Conservation (phyloP, 2,888 invertebrate species). For the Aproaerema taeniolella region DNA sequence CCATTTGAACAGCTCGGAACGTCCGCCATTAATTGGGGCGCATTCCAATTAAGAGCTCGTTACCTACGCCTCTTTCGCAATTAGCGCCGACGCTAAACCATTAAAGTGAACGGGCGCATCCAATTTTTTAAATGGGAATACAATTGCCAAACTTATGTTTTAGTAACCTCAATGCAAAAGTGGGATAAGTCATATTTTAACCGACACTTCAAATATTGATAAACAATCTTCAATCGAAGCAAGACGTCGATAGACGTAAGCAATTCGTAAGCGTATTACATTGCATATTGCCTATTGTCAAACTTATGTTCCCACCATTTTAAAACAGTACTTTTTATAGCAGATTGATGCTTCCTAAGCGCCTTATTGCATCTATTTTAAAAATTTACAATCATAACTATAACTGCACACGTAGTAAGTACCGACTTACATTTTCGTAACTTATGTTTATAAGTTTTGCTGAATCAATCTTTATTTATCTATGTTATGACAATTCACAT, state of each 20-base stretch:
- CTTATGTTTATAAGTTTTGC: no score
- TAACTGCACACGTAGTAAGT: not conserved
- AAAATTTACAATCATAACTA: conserved; percentile 2
- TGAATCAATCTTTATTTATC: not conserved
- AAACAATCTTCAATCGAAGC: not conserved
- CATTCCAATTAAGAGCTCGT: conserved; percentile 73
- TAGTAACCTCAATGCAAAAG: no score
- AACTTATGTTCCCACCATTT: conserved; percentile 9
- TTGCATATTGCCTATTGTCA: conserved; percentile 10
- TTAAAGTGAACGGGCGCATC: conserved; percentile 36
- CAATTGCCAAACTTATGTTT: no score
- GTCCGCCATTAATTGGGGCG: conserved; percentile 68
- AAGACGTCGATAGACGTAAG: not conserved
- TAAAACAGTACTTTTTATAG: conserved; percentile 8
- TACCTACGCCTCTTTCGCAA: conserved; percentile 65
- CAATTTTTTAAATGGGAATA: conserved; percentile 30
- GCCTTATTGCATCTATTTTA: no score
- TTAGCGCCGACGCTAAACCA: conserved; percentile 44
- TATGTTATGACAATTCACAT: not conserved
- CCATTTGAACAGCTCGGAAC: conserved; percentile 47
- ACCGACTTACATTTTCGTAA: no score
- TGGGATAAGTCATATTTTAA: no score
- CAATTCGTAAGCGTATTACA: no score
- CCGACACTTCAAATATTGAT: no score
- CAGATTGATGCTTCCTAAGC: no score